Evolutionary conservation across 2,888 invertebrate species (phyloP), one percentile per base, ranked within the genome.

Genomic region (Biston stratarius): DNA sequence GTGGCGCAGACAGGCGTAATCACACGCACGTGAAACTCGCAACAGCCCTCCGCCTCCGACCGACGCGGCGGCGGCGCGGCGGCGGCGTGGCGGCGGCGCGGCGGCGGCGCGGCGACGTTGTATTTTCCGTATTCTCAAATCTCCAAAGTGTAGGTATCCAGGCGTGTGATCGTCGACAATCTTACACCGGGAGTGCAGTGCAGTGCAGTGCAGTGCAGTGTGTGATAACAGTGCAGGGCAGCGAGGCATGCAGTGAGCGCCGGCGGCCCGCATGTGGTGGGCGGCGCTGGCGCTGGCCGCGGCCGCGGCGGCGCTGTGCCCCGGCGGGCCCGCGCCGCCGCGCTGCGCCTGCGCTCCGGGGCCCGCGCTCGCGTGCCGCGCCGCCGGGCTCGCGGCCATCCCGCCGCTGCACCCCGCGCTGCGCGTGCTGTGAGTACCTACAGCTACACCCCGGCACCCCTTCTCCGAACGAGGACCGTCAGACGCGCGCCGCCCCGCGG

Each of bases 371-470:
- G 73, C 76, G 48, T 90, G 90, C 79, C 87, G 89, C 75, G 82
- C 75, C 68, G 86, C 83, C 90, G 45, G n/a, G 5, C 55, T 55
- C 12, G 1, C 55, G 12, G 40, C 40, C 24, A 14, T 55, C 14
- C 55, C 91, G 76, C 84, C 88, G 76, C 83, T 90, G 70, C 84
- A 82, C 73, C 80, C 79, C 36, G 76, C 80, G 51, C 77, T 90
- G 48, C 72, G 85, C 15, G 74, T 76, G 12, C 77, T 90, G 90
- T 91, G 59, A 88, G 90, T 86, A 36, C 40, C 33, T 12, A 33
- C 47, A 24, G n/a, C 24, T 38, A 15, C n/a, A 24, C 24, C 44
- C 15, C 47, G 47, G 15, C 36, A 36, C 12, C 44, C 12, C 11
- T 5, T 10, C 3, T 11, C 44, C 12, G n/a, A n/a, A n/a, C n/a